Evolutionary conservation across 2,113 vertebrate species (phyloP), one percentile per base, ranked within the genome.

Genomic region (Verasper variegatus): DNA sequence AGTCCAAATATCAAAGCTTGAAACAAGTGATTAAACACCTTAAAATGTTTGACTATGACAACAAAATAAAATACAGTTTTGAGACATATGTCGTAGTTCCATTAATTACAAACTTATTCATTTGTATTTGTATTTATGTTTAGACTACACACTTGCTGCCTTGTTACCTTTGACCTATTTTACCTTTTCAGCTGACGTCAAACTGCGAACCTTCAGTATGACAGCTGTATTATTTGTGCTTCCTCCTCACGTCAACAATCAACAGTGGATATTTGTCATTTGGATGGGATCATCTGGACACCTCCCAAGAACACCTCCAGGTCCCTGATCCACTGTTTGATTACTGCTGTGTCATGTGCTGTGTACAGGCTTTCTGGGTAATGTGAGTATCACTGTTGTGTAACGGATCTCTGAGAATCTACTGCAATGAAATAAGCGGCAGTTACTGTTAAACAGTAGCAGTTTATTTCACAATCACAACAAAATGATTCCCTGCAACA

Each of bases 391-490:
- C 42, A 45, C 1, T 75, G 49, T 21, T 74, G n/a, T 66, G 60
- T 17, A 31, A 59, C 21, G 27, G 51, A 27, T 42, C 27, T 55
- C 58, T 58, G 14, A 55, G 52, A 24, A 51, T 42, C 35, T 57
- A 64, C 27, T 61, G 55, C 3, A 70, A 66, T 10, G 14, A 47
- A 7, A 60, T 51, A 72, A n/a, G 3, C 24, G n/a, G 17, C 17
- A 7, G 13, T 71, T 51, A 49, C 62, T 79, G 20, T 51, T 49
- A 49, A 79, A 67, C 59, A 83, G 13, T 18, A 57, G 18, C 58
- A 67, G 21, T 90, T 85, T 84, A 87, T 86, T 90, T 81, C n/a
- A 71, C 58, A 18, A 73, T 74, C 57, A 86, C 65, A 81, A 54
- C 51, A 72, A 84, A 64, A 59, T 51, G 12, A 9, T 52, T 68